phyloP scores from a whole-genome alignment of 2,113 vertebrate species.

The Dipodomys ordii region DNA sequence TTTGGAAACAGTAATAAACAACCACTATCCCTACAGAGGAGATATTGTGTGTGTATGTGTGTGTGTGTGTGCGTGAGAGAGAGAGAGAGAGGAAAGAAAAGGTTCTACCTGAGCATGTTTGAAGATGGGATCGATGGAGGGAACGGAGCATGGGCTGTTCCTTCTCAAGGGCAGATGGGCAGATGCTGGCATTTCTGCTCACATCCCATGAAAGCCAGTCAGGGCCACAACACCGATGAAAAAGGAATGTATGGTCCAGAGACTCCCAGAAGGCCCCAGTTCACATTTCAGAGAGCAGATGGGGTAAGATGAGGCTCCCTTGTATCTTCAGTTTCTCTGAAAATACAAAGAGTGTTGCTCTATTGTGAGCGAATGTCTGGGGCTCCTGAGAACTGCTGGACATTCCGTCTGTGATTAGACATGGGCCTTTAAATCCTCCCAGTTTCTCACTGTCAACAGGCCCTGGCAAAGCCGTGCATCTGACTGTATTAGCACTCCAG shows the following conservation, averaged over 20 bases:
- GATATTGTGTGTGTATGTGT: background rate
- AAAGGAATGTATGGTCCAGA: background rate
- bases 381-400: accelerated
- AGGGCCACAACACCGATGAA: accelerated
- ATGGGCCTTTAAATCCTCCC: background rate
- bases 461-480: background rate
- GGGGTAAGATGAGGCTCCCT: accelerated
- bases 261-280: accelerated
- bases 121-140: background rate
- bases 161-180: accelerated
- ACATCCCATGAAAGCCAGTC: background rate
- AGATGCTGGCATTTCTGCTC: background rate
- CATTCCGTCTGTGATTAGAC: background rate
- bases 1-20: background rate
- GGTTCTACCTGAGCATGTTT: background rate
- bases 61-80: too few relatives aligned
- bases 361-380: background rate
- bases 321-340: background rate
- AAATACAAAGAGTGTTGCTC: background rate
- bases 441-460: accelerated
- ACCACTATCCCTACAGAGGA: background rate
- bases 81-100: background rate
- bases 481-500: background rate
- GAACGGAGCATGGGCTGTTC: background rate
- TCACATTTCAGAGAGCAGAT: background rate